phyloP scores from a whole-genome alignment of 2,797 vertebrate species.

The Lacerta viridis region DNA sequence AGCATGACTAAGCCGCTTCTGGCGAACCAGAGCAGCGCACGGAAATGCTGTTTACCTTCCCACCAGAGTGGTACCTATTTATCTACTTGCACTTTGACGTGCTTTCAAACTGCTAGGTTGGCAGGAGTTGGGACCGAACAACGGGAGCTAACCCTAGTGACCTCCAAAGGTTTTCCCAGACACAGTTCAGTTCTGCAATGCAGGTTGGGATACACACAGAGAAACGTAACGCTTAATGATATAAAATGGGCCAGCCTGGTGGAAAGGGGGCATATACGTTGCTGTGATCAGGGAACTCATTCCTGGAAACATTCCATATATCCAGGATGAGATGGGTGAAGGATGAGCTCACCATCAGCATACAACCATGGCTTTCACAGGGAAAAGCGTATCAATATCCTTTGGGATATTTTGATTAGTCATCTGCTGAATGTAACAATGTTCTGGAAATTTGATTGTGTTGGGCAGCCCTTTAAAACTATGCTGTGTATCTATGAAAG shows the following conservation, averaged over 20 bases:
- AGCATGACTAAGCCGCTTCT: no score
- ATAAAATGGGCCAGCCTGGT: neutral
- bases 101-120: no score
- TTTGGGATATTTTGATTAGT: neutral
- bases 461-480: conserved; percentile 28
- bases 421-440: neutral
- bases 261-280: neutral
- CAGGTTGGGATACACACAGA: neutral
- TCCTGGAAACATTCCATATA: neutral
- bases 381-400: neutral
- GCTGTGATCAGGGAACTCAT: neutral
- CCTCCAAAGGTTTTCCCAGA: neutral
- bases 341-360: neutral
- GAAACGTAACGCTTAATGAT: neutral
- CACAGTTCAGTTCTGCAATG: neutral
- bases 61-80: no score
- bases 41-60: no score
- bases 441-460: conserved; percentile 6
- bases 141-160: no score
- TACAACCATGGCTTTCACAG: neutral
- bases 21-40: no score
- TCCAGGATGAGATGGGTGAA: neutral
- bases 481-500: conserved; percentile 7
- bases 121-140: no score
- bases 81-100: no score